Conservation (phyloP, 2,888 invertebrate genomes). For the Thera obeliscata region DNA sequence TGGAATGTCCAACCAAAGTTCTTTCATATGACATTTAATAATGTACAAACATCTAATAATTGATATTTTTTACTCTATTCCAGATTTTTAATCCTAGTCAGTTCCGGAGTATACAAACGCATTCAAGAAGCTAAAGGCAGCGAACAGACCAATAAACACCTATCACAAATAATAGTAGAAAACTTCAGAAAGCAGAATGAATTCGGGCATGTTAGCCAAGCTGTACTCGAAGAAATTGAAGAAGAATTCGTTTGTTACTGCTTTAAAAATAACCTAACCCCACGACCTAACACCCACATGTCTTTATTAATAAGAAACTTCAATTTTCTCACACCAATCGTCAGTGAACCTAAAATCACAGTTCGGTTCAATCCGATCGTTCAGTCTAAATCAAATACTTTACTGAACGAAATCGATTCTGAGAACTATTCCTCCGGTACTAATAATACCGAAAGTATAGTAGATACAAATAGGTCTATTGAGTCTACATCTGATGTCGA, state of each 20-base stretch:
- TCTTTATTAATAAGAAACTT: slow-evolving; percentile 94
- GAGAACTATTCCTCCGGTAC: slow-evolving; percentile 69
- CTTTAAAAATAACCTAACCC: slow-evolving; percentile 82
- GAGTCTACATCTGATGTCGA: slow-evolving; percentile 76
- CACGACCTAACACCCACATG: slow-evolving; percentile 91
- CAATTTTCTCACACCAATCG: slow-evolving; percentile 88
- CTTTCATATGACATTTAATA: too few species aligned
- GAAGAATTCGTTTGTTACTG: slow-evolving; percentile 92
- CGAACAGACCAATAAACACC: slow-evolving; percentile 92
- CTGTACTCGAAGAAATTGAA: slow-evolving; percentile 92
- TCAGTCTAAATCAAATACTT: slow-evolving; percentile 78
- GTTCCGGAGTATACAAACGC: slow-evolving; percentile 93
- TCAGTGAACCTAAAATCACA: slow-evolving; percentile 69
- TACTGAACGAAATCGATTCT: slow-evolving; percentile 74
- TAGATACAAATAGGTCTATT: slow-evolving; percentile 71
- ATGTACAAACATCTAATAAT: too few species aligned
- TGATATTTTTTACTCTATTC: slow-evolving; percentile 34
- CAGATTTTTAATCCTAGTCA: slow-evolving; percentile 93
- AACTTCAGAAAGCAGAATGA: slow-evolving; percentile 92
- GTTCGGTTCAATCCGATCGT: slow-evolving; percentile 87
- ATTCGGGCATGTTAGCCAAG: slow-evolving; percentile 92
- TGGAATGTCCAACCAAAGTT: too few species aligned
- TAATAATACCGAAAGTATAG: slow-evolving; percentile 62
- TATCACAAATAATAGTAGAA: slow-evolving; percentile 91
- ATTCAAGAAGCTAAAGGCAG: slow-evolving; percentile 90